A percentile compares a stretch with the other conserved stretches of the same genome.
Evolutionary conservation across 37 sponge, comb jelly and placozoan genomes (phyloP).

Genomic region (Amphimedon queenslandica): DNA sequence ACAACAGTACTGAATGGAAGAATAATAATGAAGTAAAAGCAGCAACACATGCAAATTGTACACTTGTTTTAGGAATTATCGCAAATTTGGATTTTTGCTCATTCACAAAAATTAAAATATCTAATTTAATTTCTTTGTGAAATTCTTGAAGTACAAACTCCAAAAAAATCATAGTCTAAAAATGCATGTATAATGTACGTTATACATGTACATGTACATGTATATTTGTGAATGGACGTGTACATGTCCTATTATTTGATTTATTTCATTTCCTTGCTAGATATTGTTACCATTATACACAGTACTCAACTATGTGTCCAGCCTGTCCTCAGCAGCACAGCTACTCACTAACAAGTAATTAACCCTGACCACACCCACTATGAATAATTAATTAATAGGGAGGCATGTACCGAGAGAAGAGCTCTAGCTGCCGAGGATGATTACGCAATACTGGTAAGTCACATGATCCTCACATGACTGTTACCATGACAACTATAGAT

Average conservation of each 20-base stretch:
- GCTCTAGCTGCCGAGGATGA: constrained; percentile 48
- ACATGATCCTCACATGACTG: background rate
- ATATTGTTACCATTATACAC: constrained; percentile 9
- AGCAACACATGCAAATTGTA: too few relatives aligned
- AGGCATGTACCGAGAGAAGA: constrained; percentile 28
- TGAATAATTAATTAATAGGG: background rate
- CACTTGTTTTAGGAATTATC: too few relatives aligned
- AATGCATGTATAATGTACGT: too few relatives aligned
- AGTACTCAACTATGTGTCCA: constrained; percentile 42
- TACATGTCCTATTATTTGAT: too few relatives aligned
- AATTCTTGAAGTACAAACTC: too few relatives aligned
- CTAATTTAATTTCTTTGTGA: too few relatives aligned
- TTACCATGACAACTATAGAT: background rate
- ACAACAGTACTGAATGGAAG: background rate
- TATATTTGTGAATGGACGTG: too few relatives aligned
- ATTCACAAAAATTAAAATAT: too few relatives aligned
- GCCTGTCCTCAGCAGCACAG: constrained; percentile 44
- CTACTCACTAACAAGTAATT: constrained; percentile 18
- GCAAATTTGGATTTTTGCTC: too few relatives aligned
- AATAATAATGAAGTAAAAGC: too few relatives aligned
- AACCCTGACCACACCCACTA: background rate
- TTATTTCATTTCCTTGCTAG: background rate
- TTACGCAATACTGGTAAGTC: constrained; percentile 2
- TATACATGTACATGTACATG: too few relatives aligned
- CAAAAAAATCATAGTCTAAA: too few relatives aligned